Conservation (phyloP, 2,888 invertebrate species). For the Temnothorax rugatulus region DNA sequence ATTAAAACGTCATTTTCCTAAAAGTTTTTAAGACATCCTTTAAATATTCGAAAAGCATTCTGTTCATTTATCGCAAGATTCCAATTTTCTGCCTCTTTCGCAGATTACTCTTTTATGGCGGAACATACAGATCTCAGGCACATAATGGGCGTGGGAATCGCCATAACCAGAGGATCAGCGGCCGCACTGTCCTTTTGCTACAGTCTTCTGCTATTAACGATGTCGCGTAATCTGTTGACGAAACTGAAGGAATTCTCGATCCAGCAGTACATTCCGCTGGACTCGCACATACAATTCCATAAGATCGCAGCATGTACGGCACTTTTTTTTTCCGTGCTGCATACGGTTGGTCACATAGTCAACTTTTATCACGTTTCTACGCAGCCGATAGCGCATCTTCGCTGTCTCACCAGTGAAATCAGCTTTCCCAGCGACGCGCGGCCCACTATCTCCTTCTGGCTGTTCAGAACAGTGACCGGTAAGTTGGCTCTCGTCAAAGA, state of each 20-base stretch:
- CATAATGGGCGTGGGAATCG: constrained; percentile 99
- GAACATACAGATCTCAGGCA: constrained; percentile 98
- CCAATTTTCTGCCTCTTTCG: constrained; percentile 65
- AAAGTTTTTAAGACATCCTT: not conserved
- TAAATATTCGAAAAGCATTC: not conserved
- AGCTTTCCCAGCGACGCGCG: constrained; percentile 97
- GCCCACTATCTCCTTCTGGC: constrained; percentile 98
- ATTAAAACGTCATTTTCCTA: not conserved
- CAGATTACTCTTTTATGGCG: constrained; percentile 98
- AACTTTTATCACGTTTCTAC: constrained; percentile 99
- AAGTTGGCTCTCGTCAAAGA: constrained; percentile 66
- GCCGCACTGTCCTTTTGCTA: constrained; percentile 98
- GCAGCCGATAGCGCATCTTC: constrained; percentile 96
- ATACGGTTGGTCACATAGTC: constrained; percentile 97
- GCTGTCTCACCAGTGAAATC: constrained; percentile 97
- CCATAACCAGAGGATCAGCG: constrained; percentile 97
- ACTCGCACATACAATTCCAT: constrained; percentile 98
- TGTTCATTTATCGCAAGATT: not conserved
- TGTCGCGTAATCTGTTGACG: constrained; percentile 97
- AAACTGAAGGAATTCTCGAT: constrained; percentile 97
- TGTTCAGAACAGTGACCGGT: constrained; percentile 98
- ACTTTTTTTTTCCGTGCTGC: constrained; percentile 96
- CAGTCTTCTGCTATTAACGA: constrained; percentile 95
- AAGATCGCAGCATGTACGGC: constrained; percentile 98
- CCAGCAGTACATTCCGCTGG: constrained; percentile 97